Percentiles rank a stretch among this genome's conserved stretches.
Evolutionary conservation across 2,113 vertebrate genomes (phyloP).

Genomic region (Tragelaphus imberbis): DNA sequence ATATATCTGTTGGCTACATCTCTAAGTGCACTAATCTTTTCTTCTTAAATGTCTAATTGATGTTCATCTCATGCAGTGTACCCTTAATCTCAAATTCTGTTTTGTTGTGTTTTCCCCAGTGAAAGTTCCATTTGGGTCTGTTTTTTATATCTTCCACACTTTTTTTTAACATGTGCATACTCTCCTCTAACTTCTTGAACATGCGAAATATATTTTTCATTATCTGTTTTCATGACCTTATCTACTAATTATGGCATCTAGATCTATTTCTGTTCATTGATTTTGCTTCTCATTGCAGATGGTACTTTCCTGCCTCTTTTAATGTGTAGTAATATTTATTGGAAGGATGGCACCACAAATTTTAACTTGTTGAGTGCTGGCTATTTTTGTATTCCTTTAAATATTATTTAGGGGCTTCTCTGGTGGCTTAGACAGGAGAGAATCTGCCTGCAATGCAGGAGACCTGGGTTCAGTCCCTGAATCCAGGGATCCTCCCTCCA

Average conservation of each 20-base stretch:
- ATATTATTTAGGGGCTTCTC: neutral
- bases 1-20: neutral
- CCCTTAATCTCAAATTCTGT: neutral
- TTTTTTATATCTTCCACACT: neutral
- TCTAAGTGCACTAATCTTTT: neutral
- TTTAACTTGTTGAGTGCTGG: neutral
- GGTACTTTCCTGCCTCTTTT: neutral
- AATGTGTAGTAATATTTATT: neutral
- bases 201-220: neutral
- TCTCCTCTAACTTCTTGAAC: neutral
- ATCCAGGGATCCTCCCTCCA: too few species aligned
- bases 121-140: neutral
- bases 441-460: neutral
- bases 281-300: neutral
- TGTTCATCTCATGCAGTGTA: neutral
- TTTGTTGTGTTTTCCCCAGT: neutral
- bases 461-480: neutral
- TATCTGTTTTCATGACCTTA: neutral
- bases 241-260: neutral
- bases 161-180: neutral
- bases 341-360: neutral
- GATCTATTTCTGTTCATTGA: neutral
- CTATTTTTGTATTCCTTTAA: neutral
- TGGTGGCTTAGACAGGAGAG: neutral
- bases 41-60: neutral